Conservation (phyloP, 1,140 invertebrate species). For the Dysdera silvatica region DNA sequence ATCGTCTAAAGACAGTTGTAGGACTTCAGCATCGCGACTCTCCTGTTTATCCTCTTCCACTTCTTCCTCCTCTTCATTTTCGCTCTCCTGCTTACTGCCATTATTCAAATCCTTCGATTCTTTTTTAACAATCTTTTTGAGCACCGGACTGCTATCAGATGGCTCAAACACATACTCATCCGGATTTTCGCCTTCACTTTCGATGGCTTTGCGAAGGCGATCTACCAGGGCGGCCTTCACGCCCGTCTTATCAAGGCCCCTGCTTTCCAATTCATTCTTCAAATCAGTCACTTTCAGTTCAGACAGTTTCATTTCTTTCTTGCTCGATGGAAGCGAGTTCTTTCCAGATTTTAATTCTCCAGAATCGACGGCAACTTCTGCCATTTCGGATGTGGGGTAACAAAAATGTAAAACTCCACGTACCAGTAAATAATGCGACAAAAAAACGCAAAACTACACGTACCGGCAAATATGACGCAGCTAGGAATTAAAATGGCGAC, state of each 20-base stretch:
- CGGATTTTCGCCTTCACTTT: conserved; percentile 67
- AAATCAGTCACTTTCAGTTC: conserved; percentile 85
- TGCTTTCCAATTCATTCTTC: conserved; percentile 73
- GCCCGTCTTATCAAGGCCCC: conserved; percentile 76
- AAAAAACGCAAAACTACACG: too few species aligned
- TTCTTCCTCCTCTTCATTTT: conserved; percentile 11
- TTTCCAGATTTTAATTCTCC: background rate
- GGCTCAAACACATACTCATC: conserved; percentile 61
- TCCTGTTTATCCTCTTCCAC: background rate
- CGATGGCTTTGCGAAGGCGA: conserved; percentile 57
- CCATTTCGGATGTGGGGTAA: too few species aligned
- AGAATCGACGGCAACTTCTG: background rate
- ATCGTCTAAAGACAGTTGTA: conserved; percentile 11
- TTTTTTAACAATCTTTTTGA: background rate
- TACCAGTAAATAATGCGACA: too few species aligned
- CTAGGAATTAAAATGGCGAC: too few species aligned
- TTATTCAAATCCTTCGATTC: background rate
- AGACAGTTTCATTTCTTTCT: conserved; percentile 52
- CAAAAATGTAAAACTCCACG: too few species aligned
- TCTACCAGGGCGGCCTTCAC: conserved; percentile 82
- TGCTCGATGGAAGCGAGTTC: background rate
- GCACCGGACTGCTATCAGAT: conserved; percentile 18
- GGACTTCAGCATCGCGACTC: background rate
- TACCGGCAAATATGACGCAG: too few species aligned
- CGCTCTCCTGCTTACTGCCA: background rate